Evolutionary conservation across 1,140 invertebrate genomes (phyloP), one percentile per base, ranked within the genome.

Genomic region (Zaprionus ghesquierei): DNA sequence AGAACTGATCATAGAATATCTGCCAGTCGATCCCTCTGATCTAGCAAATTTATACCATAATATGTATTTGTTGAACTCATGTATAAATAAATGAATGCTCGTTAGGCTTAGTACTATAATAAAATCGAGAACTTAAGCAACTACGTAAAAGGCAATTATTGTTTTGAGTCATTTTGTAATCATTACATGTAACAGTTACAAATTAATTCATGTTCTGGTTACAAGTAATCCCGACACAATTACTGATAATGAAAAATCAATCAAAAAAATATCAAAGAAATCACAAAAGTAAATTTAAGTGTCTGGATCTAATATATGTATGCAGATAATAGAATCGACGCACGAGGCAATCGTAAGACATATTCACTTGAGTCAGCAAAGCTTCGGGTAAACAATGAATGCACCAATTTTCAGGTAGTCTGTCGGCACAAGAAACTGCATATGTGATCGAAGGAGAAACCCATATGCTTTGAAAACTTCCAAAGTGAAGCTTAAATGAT

Each of bases 201-300:
- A n/a, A n/a, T n/a, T n/a, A n/a, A n/a, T n/a, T n/a, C n/a, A n/a
- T n/a, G n/a, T n/a, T n/a, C n/a, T n/a, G n/a, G n/a, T n/a, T n/a
- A n/a, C n/a, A n/a, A n/a, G n/a, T n/a, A n/a, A n/a, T n/a, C n/a
- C n/a, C n/a, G n/a, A n/a, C n/a, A n/a, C n/a, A 59, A 35, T 25
- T 22, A 25, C 5, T 33, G 55, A 68, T 68, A 68, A 29, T 10
- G 5, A 41, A 13, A 58, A 58, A 38, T 61, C 29, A 59, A 69
- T 53, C 31, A n/a, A 8, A 20, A 10, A 41, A 2, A 35, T 51
- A 25, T n/a, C 20, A 60, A 27, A 3, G 5, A 60, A 29, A 49
- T 33, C 13, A 50, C 20, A 27, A 29, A 15, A n/a, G 10, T 18
- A 35, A 18, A 31, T 15, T 60, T 15, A 1, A 23, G 5, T 20